phyloP scores from a whole-genome alignment of 2,113 vertebrate genomes.

The Tylochromis polylepis region DNA sequence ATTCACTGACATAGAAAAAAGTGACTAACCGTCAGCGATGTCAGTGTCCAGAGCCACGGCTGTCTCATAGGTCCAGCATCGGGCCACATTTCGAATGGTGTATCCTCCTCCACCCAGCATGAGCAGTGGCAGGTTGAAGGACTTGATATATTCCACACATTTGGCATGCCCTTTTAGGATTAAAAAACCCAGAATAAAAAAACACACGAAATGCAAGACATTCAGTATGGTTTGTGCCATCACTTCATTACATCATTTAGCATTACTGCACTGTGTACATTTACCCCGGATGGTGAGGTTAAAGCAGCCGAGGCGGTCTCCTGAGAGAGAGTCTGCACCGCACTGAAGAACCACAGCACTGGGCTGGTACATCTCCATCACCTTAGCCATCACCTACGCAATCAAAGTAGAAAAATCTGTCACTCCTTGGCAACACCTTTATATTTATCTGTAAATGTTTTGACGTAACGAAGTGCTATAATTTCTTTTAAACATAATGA shows the following conservation, averaged over 20 bases:
- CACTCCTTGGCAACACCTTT: not conserved
- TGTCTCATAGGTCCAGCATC: constrained; percentile 94
- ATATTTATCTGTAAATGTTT: not conserved
- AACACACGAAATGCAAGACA: not conserved
- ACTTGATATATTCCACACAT: constrained; percentile 95
- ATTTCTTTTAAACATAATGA: not conserved
- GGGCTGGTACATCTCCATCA: constrained; percentile 98
- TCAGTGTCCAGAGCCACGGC: constrained; percentile 91
- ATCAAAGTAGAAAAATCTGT: not conserved
- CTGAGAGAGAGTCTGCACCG: constrained; percentile 90
- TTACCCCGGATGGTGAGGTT: constrained; percentile 95
- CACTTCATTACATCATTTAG: not conserved
- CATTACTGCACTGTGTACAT: not conserved
- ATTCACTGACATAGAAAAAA: not conserved
- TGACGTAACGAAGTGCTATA: not conserved
- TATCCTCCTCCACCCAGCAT: constrained; percentile 96
- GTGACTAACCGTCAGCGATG: constrained; percentile 80
- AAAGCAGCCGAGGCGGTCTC: constrained; percentile 92
- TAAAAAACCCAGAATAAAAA: not conserved
- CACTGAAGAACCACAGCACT: constrained; percentile 93
- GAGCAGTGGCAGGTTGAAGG: constrained; percentile 90
- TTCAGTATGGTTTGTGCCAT: not conserved
- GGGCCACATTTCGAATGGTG: constrained; percentile 91
- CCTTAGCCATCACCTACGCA: constrained; percentile 88
- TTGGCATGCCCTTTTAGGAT: constrained; percentile 83